A percentile compares a stretch with the other conserved stretches of the same genome.
Evolutionary conservation across 2,888 invertebrate species (phyloP).

Genomic region (Congeria kusceri): DNA sequence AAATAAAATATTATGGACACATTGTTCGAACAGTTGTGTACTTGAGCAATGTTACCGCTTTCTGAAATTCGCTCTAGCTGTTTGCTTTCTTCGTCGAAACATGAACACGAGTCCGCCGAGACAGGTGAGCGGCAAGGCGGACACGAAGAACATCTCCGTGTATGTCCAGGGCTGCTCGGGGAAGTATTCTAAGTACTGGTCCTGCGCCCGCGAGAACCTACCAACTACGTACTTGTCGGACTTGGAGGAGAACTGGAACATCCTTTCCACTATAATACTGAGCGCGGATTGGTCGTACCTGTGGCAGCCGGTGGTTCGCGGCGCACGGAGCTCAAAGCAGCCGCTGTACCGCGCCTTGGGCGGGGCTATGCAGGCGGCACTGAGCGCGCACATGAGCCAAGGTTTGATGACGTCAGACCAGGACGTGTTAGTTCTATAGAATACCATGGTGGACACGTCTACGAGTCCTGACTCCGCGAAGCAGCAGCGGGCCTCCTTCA

Average conservation of each 20-base stretch:
- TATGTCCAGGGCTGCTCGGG: constrained; percentile 78
- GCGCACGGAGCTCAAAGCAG: constrained; percentile 75
- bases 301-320: constrained; percentile 79
- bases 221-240: constrained; percentile 69
- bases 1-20: too few species aligned
- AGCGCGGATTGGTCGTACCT: constrained; percentile 77
- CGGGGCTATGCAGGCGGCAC: constrained; percentile 73
- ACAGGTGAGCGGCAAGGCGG: constrained; percentile 55
- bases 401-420: constrained; percentile 77
- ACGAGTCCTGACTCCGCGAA: constrained; percentile 71
- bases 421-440: constrained; percentile 72
- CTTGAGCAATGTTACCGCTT: constrained; percentile 35
- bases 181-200: constrained; percentile 69
- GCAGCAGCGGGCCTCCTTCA: constrained; percentile 73
- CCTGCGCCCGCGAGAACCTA: constrained; percentile 57
- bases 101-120: constrained; percentile 54
- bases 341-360: constrained; percentile 64
- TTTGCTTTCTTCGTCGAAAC: constrained; percentile 33
- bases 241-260: constrained; percentile 67
- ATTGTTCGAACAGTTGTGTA: too few species aligned
- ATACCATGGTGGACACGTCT: constrained; percentile 71
- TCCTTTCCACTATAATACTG: constrained; percentile 75
- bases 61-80: constrained; percentile 25
- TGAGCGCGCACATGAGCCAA: constrained; percentile 79
- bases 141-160: constrained; percentile 64